Conservation (phyloP, 2,113 vertebrate genomes). For the Hipposideros armiger region DNA sequence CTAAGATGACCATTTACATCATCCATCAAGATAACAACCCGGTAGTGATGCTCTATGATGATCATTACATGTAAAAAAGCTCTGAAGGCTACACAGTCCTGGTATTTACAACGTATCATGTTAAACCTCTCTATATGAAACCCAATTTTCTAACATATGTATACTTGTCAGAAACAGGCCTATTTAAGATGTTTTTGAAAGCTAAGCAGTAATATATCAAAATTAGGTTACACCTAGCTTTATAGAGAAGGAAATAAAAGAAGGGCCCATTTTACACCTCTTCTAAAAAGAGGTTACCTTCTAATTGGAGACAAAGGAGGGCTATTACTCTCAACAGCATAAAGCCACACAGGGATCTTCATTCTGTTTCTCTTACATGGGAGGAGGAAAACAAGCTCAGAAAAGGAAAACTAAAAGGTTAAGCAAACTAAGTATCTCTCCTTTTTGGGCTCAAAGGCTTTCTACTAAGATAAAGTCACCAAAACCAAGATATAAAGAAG, state of each 20-base stretch:
- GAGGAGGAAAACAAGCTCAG: background rate
- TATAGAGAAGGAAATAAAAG: background rate
- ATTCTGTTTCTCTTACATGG: background rate
- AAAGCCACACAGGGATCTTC: background rate
- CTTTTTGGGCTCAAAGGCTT: background rate
- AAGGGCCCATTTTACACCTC: background rate
- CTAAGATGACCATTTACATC: background rate
- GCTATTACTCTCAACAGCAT: background rate
- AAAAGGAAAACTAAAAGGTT: background rate
- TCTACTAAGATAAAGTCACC: background rate
- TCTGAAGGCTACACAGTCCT: background rate
- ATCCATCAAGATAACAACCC: background rate
- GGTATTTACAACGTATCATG: background rate
- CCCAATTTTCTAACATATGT: background rate
- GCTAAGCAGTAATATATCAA: background rate
- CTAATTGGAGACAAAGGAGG: background rate
- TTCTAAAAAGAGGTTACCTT: background rate
- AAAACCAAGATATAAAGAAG: background rate
- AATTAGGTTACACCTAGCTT: background rate
- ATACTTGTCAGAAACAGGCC: background rate
- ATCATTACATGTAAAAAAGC: background rate
- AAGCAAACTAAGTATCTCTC: background rate
- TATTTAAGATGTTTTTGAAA: constrained; percentile 18
- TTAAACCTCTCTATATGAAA: background rate
- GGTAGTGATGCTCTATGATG: background rate